Percentiles rank a stretch among this genome's conserved stretches.
phyloP scores from a whole-genome alignment of 1,140 invertebrate species.

The Charaxes varanes region DNA sequence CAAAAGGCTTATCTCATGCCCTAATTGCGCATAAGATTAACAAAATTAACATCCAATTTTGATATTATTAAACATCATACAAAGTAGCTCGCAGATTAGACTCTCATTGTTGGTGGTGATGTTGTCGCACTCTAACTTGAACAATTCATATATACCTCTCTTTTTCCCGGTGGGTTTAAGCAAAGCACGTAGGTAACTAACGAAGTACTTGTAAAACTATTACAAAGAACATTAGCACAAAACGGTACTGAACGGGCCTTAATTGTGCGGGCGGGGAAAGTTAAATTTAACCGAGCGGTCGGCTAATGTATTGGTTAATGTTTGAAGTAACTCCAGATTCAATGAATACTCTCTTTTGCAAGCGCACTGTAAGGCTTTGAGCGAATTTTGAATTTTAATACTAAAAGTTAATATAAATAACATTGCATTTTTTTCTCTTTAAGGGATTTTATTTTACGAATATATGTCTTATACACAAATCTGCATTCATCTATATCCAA shows the following conservation, averaged over 20 bases:
- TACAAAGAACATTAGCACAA: slow-evolving; percentile 20
- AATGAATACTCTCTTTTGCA: no score
- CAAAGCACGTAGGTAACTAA: slow-evolving; percentile 12
- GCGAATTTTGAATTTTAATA: no score
- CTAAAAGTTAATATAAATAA: no score
- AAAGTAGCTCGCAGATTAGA: slow-evolving; percentile 6
- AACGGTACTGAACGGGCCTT: slow-evolving; percentile 15
- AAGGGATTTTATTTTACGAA: not conserved
- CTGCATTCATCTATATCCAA: no score
- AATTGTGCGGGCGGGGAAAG: slow-evolving; percentile 19
- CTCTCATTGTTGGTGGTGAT: not conserved
- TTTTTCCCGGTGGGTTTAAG: slow-evolving; percentile 4
- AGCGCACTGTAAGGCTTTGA: no score
- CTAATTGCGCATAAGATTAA: no score
- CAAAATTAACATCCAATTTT: slow-evolving; percentile 7
- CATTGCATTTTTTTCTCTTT: no score
- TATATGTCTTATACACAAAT: no score
- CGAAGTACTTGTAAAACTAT: slow-evolving; percentile 19
- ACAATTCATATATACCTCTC: not conserved
- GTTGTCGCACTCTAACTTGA: not conserved
- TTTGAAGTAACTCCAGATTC: not conserved
- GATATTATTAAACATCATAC: slow-evolving; percentile 6
- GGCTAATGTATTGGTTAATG: slow-evolving; percentile 18
- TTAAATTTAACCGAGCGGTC: slow-evolving; percentile 21
- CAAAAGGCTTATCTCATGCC: no score